These are phyloP conservation scores for Saimiri boliviensis DNA, from an alignment of 2,113 vertebrate species.

Conservation along the genomic window DNA sequence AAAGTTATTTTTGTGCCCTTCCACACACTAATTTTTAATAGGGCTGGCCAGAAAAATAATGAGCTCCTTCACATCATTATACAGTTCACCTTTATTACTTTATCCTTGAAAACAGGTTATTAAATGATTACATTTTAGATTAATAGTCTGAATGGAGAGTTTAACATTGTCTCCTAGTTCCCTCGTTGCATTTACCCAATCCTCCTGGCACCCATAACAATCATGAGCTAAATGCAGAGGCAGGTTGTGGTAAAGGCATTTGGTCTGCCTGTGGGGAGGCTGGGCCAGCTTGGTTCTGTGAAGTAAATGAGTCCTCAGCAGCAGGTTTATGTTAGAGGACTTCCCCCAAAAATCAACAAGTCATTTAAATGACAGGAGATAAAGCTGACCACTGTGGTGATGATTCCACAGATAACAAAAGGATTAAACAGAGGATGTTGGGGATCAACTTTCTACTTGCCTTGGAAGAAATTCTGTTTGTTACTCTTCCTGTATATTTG, in stretches of 20 bases:
- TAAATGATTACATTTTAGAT: slow-evolving; percentile 39
- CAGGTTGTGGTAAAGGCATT: too few species aligned
- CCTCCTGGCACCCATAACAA: not conserved
- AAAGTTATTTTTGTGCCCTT: slow-evolving; percentile 8
- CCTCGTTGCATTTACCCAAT: not conserved
- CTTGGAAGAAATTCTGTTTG: not conserved
- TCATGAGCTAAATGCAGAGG: not conserved
- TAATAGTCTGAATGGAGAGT: slow-evolving; percentile 20
- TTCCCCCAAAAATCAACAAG: not conserved
- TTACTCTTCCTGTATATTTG: not conserved
- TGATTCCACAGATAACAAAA: not conserved
- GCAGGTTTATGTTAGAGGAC: not conserved
- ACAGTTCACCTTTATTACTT: slow-evolving; percentile 26
- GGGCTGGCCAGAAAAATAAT: slow-evolving; percentile 4
- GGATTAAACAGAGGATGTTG: not conserved
- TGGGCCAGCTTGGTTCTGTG: not conserved
- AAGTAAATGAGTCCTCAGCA: not conserved
- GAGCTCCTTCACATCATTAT: not conserved
- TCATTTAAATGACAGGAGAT: not conserved
- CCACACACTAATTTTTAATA: slow-evolving; percentile 10
- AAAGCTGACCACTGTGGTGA: not conserved
- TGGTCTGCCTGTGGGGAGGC: not conserved
- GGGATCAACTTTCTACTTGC: not conserved
- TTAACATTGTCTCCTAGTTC: not conserved
- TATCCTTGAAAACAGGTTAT: not conserved